These are phyloP conservation scores for Lophura nycthemera DNA, from an alignment of 2,113 vertebrate genomes.

Conservation along the genomic window DNA sequence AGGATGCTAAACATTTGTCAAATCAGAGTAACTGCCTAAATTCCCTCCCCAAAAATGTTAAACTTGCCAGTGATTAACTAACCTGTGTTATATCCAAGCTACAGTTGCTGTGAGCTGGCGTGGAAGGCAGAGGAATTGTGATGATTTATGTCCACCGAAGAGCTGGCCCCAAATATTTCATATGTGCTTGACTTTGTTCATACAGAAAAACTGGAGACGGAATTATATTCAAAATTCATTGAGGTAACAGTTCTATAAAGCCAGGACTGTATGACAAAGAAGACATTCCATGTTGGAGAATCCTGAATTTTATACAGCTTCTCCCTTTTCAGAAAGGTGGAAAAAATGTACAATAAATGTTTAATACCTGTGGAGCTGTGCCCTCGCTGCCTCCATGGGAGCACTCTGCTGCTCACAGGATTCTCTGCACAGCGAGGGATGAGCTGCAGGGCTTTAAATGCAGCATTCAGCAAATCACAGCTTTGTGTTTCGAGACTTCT, in stretches of 20 bases:
- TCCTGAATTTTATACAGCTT: neutral
- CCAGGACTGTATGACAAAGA: neutral
- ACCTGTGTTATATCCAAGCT: neutral
- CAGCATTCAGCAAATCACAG: neutral
- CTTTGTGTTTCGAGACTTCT: neutral
- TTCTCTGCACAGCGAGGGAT: neutral
- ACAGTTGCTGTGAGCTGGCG: neutral
- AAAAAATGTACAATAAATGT: neutral
- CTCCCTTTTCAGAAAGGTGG: neutral
- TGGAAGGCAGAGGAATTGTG: neutral
- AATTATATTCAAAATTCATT: neutral
- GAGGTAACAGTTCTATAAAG: neutral
- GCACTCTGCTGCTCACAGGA: neutral
- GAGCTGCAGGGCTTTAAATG: neutral
- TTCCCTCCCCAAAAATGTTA: neutral
- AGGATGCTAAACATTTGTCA: fast-evolving
- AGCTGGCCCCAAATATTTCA: neutral
- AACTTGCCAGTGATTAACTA: neutral
- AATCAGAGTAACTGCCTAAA: neutral
- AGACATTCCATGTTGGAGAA: neutral
- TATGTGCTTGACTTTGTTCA: neutral
- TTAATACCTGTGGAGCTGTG: neutral
- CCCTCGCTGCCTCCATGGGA: neutral
- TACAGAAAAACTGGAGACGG: neutral
- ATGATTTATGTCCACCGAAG: neutral